phyloP scores from a whole-genome alignment of 2,888 invertebrate genomes.

The Macrostomum cliftonense region DNA sequence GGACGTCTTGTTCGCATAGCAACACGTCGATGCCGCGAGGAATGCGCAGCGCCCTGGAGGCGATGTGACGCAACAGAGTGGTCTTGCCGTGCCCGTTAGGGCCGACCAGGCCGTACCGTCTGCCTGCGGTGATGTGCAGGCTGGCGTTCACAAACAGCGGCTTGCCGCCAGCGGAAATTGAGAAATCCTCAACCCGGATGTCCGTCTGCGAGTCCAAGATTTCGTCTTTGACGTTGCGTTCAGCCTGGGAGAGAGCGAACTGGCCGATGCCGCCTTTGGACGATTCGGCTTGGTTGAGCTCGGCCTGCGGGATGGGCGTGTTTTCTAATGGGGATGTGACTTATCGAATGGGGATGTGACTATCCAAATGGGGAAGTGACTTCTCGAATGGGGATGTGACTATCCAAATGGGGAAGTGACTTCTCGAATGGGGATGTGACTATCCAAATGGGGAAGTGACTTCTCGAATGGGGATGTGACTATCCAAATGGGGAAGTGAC shows the following conservation, averaged over 20 bases:
- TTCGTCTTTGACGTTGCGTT: conserved; percentile 30
- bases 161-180: conserved; percentile 87
- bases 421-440: no score
- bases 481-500: no score
- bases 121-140: conserved; percentile 70
- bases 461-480: no score
- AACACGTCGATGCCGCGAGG: conserved; percentile 87
- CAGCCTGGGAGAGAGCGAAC: conserved; percentile 75
- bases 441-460: no score
- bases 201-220: conserved; percentile 6
- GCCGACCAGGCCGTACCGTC: conserved; percentile 88
- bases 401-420: no score
- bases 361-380: no score
- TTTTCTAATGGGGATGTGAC: background rate
- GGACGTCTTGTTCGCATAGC: conserved; percentile 88
- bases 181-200: conserved; percentile 61
- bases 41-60: conserved; percentile 68
- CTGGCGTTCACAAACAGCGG: conserved; percentile 88
- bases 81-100: conserved; percentile 99
- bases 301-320: conserved; percentile 18
- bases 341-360: background rate
- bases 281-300: conserved; percentile 13
- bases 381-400: no score
- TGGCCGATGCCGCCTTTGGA: conserved; percentile 45
- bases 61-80: conserved; percentile 75